Evolutionary conservation across 2,888 invertebrate species (phyloP), one percentile per base, ranked within the genome.

Genomic region (Deroplatys truncata): DNA sequence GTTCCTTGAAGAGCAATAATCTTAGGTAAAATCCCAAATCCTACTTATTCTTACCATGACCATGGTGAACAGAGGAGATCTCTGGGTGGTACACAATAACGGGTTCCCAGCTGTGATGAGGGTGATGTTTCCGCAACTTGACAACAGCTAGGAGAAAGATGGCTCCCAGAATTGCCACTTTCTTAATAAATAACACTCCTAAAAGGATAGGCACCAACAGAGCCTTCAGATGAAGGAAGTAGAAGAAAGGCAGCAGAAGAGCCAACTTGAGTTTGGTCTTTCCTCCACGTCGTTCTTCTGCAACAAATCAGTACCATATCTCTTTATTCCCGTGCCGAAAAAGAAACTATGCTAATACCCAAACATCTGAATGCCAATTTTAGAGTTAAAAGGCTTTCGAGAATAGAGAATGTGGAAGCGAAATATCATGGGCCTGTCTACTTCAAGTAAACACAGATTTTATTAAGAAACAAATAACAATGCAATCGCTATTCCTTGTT

Each of bases 151-250:
- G 84, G 29, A 96, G 92, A 49, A 96, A 92, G 15, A 96, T 92
- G 0, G 96, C 95, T 10, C 94, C 95, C 0, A 96, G 92, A 5
- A 96, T 93, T 25, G 96, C 92, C 2, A 96, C 93, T 91, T 96
- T 96, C 93, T 96, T 96, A 91, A 96, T 96, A 91, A 96, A 94
- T 91, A 96, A 92, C 0, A 96, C 95, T 1, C 95, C 94, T 16
- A 96, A 93, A 2, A 96, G 94, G 4, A 96, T 94, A 0, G 96
- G 95, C 0, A 96, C 93, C 43, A 96, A 93, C 85, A 96, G 92
- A 13, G 96, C 92, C 91, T 96, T 96, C 84, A 93, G 88, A 91
- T 93, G 93, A n/a, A 93, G 49, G 31, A 93, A 91, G 88, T 93
- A 93, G 90, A 93, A 86, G 20, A 93, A 90, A 85, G 93, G 93